Evolutionary conservation across 2,888 invertebrate genomes (phyloP), one percentile per base, ranked within the genome.

Genomic region (Andrena marginata): DNA sequence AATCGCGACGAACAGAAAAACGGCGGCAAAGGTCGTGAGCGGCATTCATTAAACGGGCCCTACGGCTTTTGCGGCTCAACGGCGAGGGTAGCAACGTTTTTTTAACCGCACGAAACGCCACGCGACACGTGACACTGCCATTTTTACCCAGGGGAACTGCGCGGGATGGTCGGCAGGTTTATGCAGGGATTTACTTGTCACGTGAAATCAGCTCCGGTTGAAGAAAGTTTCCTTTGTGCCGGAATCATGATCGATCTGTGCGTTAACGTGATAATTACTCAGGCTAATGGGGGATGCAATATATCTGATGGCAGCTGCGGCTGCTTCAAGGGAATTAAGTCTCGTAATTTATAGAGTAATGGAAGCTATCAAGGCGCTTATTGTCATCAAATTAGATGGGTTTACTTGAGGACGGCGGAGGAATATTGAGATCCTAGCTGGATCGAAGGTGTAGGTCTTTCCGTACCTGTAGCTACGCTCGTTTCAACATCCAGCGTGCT

Each of bases 1-100:
- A 84, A 81, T 78, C 77, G 60, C 62, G 75, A 84, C 74, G 70
- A 87, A 86, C 78, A 78, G 85, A 76, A 70, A 76, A 70, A 73
- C 69, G 69, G 54, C 62, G 77, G 80, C 23, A 62, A 77, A 86
- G 80, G 77, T 84, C 84, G 80, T 48, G 71, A n/a, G 68, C 64
- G 29, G 80, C 77, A 65, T 67, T 70, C 59, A 60, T 68, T 67
- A 75, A 76, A 82, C 56, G 51, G 62, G 59, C 20, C 26, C 64
- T 64, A 56, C 48, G 42, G 42, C 63, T 29, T 67, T 64, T n/a
- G 65, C 70, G 42, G 35, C 49, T 59, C 54, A 62, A 56, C 59
- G 54, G 35, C 59, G 35, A 59, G 60, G 72, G 26, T 59, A 59
- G 60, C 16, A 31, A 51, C 16, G 54, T 29, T 23, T 67, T 70